Conservation (phyloP, 1,140 invertebrate species). For the Diuraphis noxia region DNA sequence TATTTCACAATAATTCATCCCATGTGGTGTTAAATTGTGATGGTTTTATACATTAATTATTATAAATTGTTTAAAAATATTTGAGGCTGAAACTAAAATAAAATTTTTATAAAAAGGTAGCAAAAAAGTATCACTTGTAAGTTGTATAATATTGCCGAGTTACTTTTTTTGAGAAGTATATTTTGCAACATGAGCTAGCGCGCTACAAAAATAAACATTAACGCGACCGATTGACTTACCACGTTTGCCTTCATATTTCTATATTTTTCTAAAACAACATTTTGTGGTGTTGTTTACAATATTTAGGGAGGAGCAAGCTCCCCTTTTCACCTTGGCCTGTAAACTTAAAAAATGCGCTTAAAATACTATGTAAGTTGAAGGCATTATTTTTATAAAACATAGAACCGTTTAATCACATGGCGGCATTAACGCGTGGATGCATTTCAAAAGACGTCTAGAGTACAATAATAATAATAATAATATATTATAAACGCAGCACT, state of each 20-base stretch:
- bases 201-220: too few species aligned
- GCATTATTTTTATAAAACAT: background rate
- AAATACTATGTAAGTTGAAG: background rate
- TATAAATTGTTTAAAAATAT: background rate
- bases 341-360: background rate
- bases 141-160: too few species aligned
- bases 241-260: too few species aligned
- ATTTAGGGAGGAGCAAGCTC: too few species aligned
- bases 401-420: background rate
- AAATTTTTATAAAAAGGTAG: background rate
- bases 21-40: background rate
- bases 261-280: too few species aligned
- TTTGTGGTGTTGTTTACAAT: too few species aligned
- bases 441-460: background rate
- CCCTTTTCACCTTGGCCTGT: too few species aligned
- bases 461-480: background rate
- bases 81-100: too few species aligned
- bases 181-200: background rate
- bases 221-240: too few species aligned
- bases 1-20: background rate
- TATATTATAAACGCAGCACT: background rate
- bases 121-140: background rate
- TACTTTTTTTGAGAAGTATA: too few species aligned
- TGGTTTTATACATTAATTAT: background rate
- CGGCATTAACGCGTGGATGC: background rate